Evolutionary conservation across 2,113 vertebrate genomes (phyloP).

Genomic region (Hydrochoerus hydrochaeris): DNA sequence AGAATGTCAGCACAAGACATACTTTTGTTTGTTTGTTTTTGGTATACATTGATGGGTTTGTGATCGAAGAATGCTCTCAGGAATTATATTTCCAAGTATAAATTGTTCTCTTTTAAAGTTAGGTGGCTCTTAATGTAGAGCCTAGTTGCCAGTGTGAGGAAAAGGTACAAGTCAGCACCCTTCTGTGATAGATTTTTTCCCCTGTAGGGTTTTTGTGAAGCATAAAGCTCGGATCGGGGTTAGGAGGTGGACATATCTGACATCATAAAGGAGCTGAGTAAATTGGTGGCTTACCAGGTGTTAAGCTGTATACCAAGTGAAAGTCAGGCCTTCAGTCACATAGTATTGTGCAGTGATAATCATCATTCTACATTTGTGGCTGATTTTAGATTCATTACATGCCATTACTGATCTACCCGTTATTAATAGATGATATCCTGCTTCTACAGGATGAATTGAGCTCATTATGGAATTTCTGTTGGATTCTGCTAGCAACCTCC

Average conservation of each 20-base stretch:
- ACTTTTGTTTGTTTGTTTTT: not conserved
- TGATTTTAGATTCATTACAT: not conserved
- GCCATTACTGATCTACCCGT: not conserved
- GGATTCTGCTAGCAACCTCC: not conserved
- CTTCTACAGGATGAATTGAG: not conserved
- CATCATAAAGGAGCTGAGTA: not conserved
- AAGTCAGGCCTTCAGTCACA: not conserved
- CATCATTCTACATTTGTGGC: not conserved
- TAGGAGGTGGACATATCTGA: not conserved
- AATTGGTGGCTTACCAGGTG: not conserved
- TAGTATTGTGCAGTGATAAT: not conserved
- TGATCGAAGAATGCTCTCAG: not conserved
- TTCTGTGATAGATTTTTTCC: not conserved
- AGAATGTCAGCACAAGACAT: not conserved
- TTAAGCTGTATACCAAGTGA: not conserved
- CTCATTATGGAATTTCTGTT: not conserved
- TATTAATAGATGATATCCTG: not conserved
- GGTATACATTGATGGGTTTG: not conserved
- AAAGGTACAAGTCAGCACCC: not conserved
- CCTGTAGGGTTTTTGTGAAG: not conserved
- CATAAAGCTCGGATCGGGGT: not conserved
- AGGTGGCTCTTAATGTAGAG: not conserved
- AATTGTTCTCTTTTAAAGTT: constrained; percentile 5
- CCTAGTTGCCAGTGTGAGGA: not conserved
- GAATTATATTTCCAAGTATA: constrained; percentile 11